phyloP scores from a whole-genome alignment of 2,888 invertebrate species.

The Anthrax anthrax region DNA sequence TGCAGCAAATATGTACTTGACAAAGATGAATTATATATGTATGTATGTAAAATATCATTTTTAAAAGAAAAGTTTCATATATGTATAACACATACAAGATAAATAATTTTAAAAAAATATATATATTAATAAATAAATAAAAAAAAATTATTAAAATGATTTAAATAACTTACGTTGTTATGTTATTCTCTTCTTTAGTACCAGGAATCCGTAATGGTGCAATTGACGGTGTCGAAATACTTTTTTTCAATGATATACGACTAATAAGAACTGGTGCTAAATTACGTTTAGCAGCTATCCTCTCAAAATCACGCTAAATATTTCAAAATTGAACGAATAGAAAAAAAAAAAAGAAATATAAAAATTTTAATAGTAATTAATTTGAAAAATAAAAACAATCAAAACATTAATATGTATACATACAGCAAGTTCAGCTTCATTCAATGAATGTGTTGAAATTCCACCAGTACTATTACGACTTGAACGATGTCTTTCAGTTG shows the following conservation, averaged over 20 bases:
- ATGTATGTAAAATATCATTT: no score
- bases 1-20: no score
- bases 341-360: not conserved
- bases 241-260: conserved; percentile 72
- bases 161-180: conserved; percentile 43
- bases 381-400: not conserved
- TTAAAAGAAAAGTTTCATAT: no score
- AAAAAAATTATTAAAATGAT: no score
- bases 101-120: no score
- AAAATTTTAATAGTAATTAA: not conserved
- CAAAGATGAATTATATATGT: no score
- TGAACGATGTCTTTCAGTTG: conserved; percentile 37
- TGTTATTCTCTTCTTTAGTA: conserved; percentile 37
- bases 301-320: conserved; percentile 28
- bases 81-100: no score
- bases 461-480: conserved; percentile 41
- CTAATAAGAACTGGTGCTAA: conserved; percentile 39
- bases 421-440: conserved; percentile 77
- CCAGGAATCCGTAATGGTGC: conserved; percentile 51
- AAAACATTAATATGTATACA: conserved; percentile 14
- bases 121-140: no score
- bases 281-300: conserved; percentile 32
- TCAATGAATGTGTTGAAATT: conserved; percentile 62
- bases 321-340: no score
- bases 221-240: conserved; percentile 80